A percentile compares a stretch with the other conserved stretches of the same genome.
Conservation (phyloP, 2,888 invertebrate genomes). For the Rhingia rostrata region DNA sequence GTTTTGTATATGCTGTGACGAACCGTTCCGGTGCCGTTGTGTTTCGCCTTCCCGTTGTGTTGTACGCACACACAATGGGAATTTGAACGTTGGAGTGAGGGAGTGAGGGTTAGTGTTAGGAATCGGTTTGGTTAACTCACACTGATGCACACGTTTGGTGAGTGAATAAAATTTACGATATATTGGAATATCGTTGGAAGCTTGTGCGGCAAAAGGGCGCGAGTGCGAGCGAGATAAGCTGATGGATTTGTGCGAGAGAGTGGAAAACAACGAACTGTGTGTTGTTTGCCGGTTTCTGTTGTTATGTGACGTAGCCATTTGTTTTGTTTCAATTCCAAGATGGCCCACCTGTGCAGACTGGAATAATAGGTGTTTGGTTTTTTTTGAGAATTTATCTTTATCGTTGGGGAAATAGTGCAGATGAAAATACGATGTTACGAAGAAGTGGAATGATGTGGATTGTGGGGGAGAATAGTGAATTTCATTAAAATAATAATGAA, state of each 20-base stretch:
- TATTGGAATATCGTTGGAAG: slow-evolving; percentile 56
- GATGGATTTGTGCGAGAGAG: slow-evolving; percentile 4
- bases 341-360: slow-evolving; percentile 71
- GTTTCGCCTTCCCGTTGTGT: slow-evolving; percentile 42
- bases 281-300: slow-evolving; percentile 61
- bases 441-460: background rate
- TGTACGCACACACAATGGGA: background rate
- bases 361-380: slow-evolving; percentile 15
- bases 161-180: slow-evolving; percentile 30
- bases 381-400: slow-evolving; percentile 13
- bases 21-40: slow-evolving; percentile 35
- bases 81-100: slow-evolving; percentile 22
- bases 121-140: slow-evolving; percentile 5
- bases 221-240: background rate
- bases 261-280: slow-evolving; percentile 55
- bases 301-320: slow-evolving; percentile 64
- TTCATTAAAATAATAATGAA: slow-evolving; percentile 2
- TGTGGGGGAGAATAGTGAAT: slow-evolving; percentile 19
- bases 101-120: slow-evolving; percentile 2
- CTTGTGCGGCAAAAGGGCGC: background rate
- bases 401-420: slow-evolving; percentile 48
- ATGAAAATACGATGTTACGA: slow-evolving; percentile 13
- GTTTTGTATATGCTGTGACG: slow-evolving; percentile 49
- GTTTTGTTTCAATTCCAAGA: slow-evolving; percentile 67
- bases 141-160: slow-evolving; percentile 17